A percentile compares a stretch with the other conserved stretches of the same genome.
phyloP scores from a whole-genome alignment of 2,888 invertebrate species.

The Trissolcus japonicus region DNA sequence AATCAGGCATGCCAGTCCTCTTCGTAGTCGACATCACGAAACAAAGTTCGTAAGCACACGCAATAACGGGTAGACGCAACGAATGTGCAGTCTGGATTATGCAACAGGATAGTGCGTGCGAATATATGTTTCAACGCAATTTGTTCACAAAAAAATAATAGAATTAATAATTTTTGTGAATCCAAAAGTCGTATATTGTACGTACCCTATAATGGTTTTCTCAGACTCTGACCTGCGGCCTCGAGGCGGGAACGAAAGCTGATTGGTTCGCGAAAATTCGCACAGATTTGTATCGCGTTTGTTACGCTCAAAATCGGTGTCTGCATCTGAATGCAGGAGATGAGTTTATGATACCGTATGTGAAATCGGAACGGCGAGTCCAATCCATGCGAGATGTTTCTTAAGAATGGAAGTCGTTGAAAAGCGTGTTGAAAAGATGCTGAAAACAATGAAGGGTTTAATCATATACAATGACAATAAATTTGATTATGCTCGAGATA shows the following conservation, averaged over 20 bases:
- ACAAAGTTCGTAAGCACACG: conserved; percentile 52
- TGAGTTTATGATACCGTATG: conserved; percentile 3
- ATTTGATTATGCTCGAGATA: too few relatives aligned
- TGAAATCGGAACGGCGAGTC: conserved; percentile 9
- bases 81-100: conserved; percentile 25
- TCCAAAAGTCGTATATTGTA: not conserved
- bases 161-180: not conserved
- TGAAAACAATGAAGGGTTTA: not conserved
- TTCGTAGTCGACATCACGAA: conserved; percentile 54
- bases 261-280: conserved; percentile 42
- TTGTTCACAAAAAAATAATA: too few relatives aligned
- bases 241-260: conserved; percentile 41
- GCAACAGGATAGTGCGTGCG: conserved; percentile 43
- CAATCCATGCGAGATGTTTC: not conserved
- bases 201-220: not conserved
- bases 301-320: conserved; percentile 34
- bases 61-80: conserved; percentile 45
- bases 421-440: conserved; percentile 5
- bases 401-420: conserved; percentile 6
- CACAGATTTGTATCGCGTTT: conserved; percentile 37
- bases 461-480: too few relatives aligned
- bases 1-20: conserved; percentile 57
- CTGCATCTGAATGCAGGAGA: conserved; percentile 4
- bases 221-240: conserved; percentile 15
- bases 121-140: conserved; percentile 2